Base-by-base conservation (phyloP, 2,797 vertebrate genomes). In the Serranus cabrilla region DNA sequence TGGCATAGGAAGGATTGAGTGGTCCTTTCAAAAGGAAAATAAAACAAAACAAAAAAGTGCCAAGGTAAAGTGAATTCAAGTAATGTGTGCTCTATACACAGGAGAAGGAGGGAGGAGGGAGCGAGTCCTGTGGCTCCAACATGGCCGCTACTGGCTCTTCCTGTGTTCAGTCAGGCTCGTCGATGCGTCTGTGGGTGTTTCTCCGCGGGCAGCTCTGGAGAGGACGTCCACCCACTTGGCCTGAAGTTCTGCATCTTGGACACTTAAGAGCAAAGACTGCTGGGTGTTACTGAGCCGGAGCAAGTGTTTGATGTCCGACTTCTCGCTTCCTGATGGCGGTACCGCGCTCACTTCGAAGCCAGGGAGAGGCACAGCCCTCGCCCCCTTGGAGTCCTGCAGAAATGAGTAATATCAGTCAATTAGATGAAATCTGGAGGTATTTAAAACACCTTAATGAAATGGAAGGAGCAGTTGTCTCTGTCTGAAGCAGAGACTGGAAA, bases 31-130 rank as follows among this genome's bases (percentile, higher is more conserved):
- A 82, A 83, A 47, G 45, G 40, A 34, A 34, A 71, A 72, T 52
- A 49, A 45, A 75, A 31, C 42, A 23, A 63, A 34, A 68, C 16
- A 81, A 74, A 84, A 96, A 96, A 97, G 96, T 96, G 96, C 96
- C 93, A 94, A 93, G 92, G 91, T 95, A 93, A 95, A 92, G 89
- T 92, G 85, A 96, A 94, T 97, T 97, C 95, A 96, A 96, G 95
- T 97, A 95, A 95, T 85, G 89, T 93, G 93, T 89, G 91, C 90
- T 91, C 85, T 86, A 59, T 85, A 87, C 92, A 91, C 89, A 91
- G 93, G 89, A 88, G 74, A 82, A 54, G 55, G 20, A 20, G 59
- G 68, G 67, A 12, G 54, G 67, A 63, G 83, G 67, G 25, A 27
- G 67, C 7, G 77, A 82, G 88, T 83, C 87, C 86, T 25, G 71